Base-by-base conservation (phyloP, 1,140 invertebrate species). In the Bombus superbus region DNA sequence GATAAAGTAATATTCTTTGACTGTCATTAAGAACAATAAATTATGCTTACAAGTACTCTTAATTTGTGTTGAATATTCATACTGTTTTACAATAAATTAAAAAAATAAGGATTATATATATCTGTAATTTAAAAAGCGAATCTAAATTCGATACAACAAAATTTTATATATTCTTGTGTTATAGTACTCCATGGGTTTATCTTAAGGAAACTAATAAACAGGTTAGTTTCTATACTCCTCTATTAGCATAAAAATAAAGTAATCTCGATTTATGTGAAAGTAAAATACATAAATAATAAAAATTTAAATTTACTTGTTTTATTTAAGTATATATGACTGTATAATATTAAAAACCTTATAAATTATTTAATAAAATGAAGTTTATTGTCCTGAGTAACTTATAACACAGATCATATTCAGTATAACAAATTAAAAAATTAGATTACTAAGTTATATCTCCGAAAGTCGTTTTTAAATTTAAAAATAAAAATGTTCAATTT, bases 361-460 rank as follows among this genome's bases (percentile, higher is more conserved):
- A 32, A 53, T 77, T 82, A 32, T 28, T 42, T 11, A 18, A 40
- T 53, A 62, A 59, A n/a, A 35, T 44, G 13, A 15, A 59, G 6
- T 35, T 1, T 9, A 32, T 66, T 66, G 11, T 25, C 6, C 32
- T 4, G 22, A 57, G 35, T 78, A 68, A 78, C 47, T 18, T 68
- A 78, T 2, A 40, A 8, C 1, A 40, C 53, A 9, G 13, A 44
- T 72, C 1, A n/a, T 59, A 32, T 35, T 6, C 13, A 25, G 32
- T 68, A 25, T 32, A 22, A 64, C 35, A 59, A 64, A 35, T 64
- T 44, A 59, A 44, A 44, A 44, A 35, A 35, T 71, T 22, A 28
- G 42, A n/a, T 28, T 35, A 15, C 6, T 75, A 15, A 44, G 13
- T n/a, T 83, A 75, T 38, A 62, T 87, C 57, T 64, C n/a, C 68